Base-by-base conservation (phyloP, 2,113 vertebrate genomes). In the Lepus americanus region DNA sequence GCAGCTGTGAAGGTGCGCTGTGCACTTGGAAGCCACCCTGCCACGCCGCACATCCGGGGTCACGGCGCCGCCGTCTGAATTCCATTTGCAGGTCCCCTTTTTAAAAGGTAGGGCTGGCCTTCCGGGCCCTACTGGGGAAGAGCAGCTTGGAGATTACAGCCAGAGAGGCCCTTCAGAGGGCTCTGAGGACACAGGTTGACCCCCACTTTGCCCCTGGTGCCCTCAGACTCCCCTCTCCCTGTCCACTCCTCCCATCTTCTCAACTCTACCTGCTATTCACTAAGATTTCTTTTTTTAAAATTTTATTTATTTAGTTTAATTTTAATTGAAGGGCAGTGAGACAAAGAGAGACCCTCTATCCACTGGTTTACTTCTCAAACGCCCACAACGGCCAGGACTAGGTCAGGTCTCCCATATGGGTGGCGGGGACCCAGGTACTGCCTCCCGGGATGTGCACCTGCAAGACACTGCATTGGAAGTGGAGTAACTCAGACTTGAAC, bases 41-140 rank as follows among this genome's bases (percentile, higher is more conserved):
- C 82, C 49, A 64, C n/a, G 0, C 70, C 36, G 36, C 82, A 49
- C 87, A 70, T 36, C 49, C 8, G 96, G 96, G 84, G 94, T 96
- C 96, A 74, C 4, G 73, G 92, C 39, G 5, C 39, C 84, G 33
- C 67, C n/a, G 70, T 95, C 96, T 96, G 94, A 95, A 94, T 93
- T 96, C 96, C 97, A 95, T 96, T 95, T 94, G 92, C 96, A 95
- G 67, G 90, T 95, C 64, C 23, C 51, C 53, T 51, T 86, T 97
- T 94, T 94, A 96, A 97, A 96, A 88, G 84, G 85, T 80, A 69
- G 55, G 59, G 78, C 63, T 90, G 81, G 78, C 61, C 77, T 94
- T 73, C 66, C 29, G 12, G 29, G 59, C 88, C 95, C 94, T 97
- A 93, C 95, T 95, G 89, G 88, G 94, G 82, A 78, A 31, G 36